Conservation (phyloP, 2,797 vertebrate genomes). For the Myotis daubentonii region DNA sequence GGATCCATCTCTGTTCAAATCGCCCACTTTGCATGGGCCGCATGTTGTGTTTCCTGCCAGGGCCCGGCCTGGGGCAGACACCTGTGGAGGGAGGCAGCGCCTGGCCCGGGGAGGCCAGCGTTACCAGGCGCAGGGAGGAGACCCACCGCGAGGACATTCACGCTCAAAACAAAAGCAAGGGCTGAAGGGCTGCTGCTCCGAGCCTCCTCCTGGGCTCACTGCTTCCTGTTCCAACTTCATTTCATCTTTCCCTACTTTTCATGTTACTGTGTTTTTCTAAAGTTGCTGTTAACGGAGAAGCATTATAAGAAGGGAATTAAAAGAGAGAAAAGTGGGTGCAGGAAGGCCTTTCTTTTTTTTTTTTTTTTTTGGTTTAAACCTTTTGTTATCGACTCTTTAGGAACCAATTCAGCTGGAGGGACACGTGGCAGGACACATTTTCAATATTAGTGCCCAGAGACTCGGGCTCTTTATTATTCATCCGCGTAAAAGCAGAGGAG, state of each 20-base stretch:
- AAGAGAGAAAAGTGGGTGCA: constrained; percentile 80
- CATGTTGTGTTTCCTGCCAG: neutral
- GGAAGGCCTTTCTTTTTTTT: constrained; percentile 64
- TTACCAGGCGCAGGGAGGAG: neutral
- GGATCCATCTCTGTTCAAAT: neutral
- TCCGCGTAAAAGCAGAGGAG: constrained; percentile 81
- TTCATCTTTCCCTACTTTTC: constrained; percentile 78
- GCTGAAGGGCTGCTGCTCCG: neutral
- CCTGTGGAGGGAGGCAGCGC: neutral
- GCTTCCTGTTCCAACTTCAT: constrained; percentile 72
- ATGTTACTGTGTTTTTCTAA: neutral
- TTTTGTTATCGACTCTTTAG: constrained; percentile 80
- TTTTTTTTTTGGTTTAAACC: constrained; percentile 59
- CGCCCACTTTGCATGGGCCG: neutral
- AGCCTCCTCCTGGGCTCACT: constrained; percentile 61
- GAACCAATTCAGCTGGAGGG: constrained; percentile 71
- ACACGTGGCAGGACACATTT: constrained; percentile 68
- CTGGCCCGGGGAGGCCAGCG: fast-evolving
- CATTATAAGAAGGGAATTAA: constrained; percentile 75
- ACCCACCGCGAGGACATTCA: neutral
- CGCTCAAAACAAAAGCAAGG: constrained; percentile 51
- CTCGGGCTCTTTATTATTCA: constrained; percentile 84
- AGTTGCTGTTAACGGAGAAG: constrained; percentile 78
- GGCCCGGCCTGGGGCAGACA: neutral
- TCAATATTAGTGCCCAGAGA: constrained; percentile 84